Conservation (phyloP, 2,113 vertebrate species). For the Channa argus region DNA sequence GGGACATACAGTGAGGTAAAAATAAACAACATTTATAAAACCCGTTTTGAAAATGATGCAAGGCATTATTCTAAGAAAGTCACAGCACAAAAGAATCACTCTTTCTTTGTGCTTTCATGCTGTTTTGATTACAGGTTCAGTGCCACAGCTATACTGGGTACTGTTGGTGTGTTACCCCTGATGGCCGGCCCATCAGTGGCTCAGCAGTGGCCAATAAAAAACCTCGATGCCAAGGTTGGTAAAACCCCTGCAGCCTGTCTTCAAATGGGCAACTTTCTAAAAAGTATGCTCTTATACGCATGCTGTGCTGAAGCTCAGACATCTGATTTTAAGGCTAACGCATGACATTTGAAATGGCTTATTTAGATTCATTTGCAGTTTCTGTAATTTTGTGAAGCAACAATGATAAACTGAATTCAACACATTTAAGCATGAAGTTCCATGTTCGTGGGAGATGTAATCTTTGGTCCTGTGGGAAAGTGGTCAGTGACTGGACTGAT, state of each 20-base stretch:
- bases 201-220: slow-evolving; percentile 98
- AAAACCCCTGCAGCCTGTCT: neutral
- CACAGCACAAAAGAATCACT: neutral
- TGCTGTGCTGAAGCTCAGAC: no score
- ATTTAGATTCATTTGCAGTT: slow-evolving; percentile 21
- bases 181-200: slow-evolving; percentile 94
- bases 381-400: slow-evolving; percentile 41
- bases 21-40: slow-evolving; percentile 7
- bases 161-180: slow-evolving; percentile 97
- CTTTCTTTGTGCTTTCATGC: slow-evolving; percentile 2
- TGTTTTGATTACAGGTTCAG: slow-evolving; percentile 87
- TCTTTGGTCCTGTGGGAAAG: slow-evolving; percentile 55
- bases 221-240: slow-evolving; percentile 93
- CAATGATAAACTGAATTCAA: slow-evolving; percentile 30
- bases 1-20: slow-evolving; percentile 97
- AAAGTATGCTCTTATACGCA: neutral
- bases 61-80: neutral
- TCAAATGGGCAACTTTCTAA: neutral
- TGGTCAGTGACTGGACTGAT: slow-evolving; percentile 51
- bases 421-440: slow-evolving; percentile 36
- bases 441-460: slow-evolving; percentile 39
- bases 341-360: slow-evolving; percentile 3
- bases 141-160: slow-evolving; percentile 98
- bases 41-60: slow-evolving; percentile 2
- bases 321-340: no score